Conservation (phyloP, 2,113 vertebrate genomes). For the Zeus faber region DNA sequence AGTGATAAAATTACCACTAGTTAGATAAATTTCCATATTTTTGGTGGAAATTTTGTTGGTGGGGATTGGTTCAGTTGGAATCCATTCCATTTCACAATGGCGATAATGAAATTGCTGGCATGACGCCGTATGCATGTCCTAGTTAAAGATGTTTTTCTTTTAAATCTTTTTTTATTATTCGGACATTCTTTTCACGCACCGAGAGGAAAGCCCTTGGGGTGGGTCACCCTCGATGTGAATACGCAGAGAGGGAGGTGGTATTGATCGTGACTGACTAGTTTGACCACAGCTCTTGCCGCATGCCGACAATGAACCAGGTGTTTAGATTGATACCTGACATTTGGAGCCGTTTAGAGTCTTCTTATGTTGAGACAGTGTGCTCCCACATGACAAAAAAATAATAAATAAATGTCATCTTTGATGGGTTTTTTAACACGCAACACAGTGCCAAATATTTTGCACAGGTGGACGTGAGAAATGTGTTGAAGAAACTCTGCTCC, state of each 20-base stretch:
- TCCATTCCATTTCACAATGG: too few species aligned
- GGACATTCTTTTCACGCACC: conserved; percentile 1
- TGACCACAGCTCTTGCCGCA: background rate
- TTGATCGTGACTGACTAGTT: background rate
- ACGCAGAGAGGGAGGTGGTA: background rate
- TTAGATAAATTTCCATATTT: too few species aligned
- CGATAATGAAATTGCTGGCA: background rate
- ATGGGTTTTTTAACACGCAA: too few species aligned
- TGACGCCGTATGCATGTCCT: background rate
- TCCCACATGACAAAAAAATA: background rate
- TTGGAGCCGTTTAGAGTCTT: background rate
- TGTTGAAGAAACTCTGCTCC: background rate
- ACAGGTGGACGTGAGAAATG: too few species aligned
- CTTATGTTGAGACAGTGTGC: background rate
- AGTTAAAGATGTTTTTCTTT: conserved; percentile 10
- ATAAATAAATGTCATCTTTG: background rate
- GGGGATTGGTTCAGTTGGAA: too few species aligned
- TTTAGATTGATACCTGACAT: background rate
- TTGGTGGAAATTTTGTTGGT: too few species aligned
- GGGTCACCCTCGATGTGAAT: background rate
- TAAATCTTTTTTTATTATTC: conserved; percentile 6
- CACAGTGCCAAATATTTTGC: too few species aligned
- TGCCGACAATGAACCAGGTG: background rate
- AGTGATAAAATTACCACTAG: too few species aligned
- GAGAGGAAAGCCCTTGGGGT: background rate